Percentiles rank a stretch among this genome's conserved stretches.
These are phyloP conservation scores for Oryzias dopingdopingensis DNA, from an alignment of 2,797 vertebrate species.

Conservation along the genomic window DNA sequence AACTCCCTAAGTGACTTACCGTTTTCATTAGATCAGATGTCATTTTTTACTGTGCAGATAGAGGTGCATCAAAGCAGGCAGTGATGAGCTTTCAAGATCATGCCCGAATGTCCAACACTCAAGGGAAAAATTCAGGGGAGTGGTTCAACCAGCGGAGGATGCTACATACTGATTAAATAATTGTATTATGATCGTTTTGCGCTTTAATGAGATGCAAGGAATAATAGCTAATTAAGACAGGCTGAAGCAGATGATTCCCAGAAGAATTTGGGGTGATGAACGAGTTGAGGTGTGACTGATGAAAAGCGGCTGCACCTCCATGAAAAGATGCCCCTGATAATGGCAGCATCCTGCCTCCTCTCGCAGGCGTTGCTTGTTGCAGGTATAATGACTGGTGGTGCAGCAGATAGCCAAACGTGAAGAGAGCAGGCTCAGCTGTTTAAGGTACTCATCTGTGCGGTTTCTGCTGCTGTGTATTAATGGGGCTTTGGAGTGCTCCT, in stretches of 20 bases:
- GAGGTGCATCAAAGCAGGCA: conserved; percentile 6
- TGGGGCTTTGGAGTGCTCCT: conserved; percentile 73
- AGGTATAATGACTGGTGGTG: conserved; percentile 45
- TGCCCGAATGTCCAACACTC: neutral
- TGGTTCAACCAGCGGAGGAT: neutral
- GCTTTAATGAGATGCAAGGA: neutral
- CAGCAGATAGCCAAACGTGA: conserved; percentile 56
- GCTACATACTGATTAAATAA: conserved; percentile 9
- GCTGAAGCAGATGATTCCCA: conserved; percentile 8
- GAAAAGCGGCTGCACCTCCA: conserved; percentile 10
- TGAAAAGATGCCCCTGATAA: conserved; percentile 30
- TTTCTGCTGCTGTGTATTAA: conserved; percentile 69
- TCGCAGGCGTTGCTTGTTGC: conserved; percentile 18
- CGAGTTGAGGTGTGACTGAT: conserved; percentile 24
- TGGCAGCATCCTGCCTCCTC: conserved; percentile 35
- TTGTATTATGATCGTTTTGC: conserved; percentile 13
- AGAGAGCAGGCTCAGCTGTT: conserved; percentile 62
- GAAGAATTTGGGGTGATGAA: conserved; percentile 5
- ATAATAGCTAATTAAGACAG: neutral
- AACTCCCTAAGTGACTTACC: neutral
- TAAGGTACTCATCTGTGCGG: conserved; percentile 62
- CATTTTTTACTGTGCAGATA: neutral
- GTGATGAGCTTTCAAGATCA: conserved; percentile 7
- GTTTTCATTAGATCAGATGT: conserved; percentile 7
- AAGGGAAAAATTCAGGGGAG: neutral